Percentiles rank a stretch among this genome's conserved stretches.
Conservation (phyloP, 2,888 invertebrate genomes). For the Agonopterix heracliana region DNA sequence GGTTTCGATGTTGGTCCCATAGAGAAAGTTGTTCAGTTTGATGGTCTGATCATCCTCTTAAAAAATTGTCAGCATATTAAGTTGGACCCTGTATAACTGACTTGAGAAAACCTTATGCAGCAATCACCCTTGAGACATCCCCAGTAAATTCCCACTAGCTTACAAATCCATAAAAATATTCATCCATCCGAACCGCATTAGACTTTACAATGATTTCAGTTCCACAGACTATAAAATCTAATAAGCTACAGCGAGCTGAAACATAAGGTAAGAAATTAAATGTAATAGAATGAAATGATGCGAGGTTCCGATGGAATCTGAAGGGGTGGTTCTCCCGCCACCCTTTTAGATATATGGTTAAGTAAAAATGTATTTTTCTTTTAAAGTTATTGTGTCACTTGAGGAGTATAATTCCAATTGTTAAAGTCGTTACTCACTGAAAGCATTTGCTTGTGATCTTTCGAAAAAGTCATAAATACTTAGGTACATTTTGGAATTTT, state of each 20-base stretch:
- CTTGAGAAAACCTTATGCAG: no score
- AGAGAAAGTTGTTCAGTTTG: no score
- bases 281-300: conserved; percentile 56
- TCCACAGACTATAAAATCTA: conserved; percentile 58
- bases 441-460: no score
- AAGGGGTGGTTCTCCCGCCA: neutral
- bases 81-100: no score
- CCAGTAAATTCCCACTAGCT: neutral
- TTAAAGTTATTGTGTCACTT: neutral
- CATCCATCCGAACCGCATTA: conserved; percentile 11
- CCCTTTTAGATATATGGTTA: neutral
- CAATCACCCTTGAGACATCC: no score
- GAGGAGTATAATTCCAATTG: neutral
- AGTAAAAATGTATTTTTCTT: neutral
- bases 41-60: no score
- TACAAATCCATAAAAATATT: conserved; percentile 6
- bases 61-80: no score
- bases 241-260: conserved; percentile 45
- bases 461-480: no score
- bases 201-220: conserved; percentile 23
- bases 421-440: no score
- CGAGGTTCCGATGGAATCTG: conserved; percentile 27
- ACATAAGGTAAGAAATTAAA: conserved; percentile 56
- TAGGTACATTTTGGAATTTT: no score
- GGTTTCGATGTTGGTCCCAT: no score